Base-by-base conservation (phyloP, 2,797 vertebrate genomes). In the Sebastes hubbsi region DNA sequence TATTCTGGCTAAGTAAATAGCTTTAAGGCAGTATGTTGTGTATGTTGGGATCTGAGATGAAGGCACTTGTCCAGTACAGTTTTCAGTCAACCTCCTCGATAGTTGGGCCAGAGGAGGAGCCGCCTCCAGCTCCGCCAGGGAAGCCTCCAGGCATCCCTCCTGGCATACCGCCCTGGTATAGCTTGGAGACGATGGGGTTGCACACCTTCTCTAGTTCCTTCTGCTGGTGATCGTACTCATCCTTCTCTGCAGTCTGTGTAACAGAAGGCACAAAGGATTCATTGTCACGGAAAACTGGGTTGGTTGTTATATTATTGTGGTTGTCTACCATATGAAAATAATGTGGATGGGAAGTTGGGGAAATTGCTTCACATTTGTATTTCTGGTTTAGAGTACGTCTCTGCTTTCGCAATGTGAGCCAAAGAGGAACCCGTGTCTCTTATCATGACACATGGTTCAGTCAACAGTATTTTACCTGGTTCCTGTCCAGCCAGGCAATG, bases 131-230 rank as follows among this genome's bases (percentile, higher is more conserved):
- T 42, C 95, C 95, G 12, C 95, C 95, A n/a, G 94, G 91, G 78
- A 96, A 95, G 8, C 95, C 94, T 3, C 95, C 93, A 1, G 94
- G 90, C 90, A 92, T 91, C 16, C 92, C 94, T 55, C 87, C 92
- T 2, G 89, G 88, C 60, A 92, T 92, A 0, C 94, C 88, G 0
- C 95, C 95, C 72, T 97, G 95, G 90, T 96, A 96, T 4, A 97
- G 90, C 69, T 96, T 95, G 62, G 94, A 86, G 46, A 96, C 95
- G 60, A 97, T 94, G 59, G 96, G 96, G 83, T 96, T 96, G 87
- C 94, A 96, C 65, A 96, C 92, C 77, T 96, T 97, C 86, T 97
- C 96, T n/a, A 97, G 87, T 85, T 97, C 96, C 80, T 96, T 97
- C 89, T 96, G 95, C 75, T 96, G 96, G 87, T 96, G 95, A 8